Evolutionary conservation across 1,140 invertebrate species (phyloP), one percentile per base, ranked within the genome.

Genomic region (Macrotrachela quadricornifera): DNA sequence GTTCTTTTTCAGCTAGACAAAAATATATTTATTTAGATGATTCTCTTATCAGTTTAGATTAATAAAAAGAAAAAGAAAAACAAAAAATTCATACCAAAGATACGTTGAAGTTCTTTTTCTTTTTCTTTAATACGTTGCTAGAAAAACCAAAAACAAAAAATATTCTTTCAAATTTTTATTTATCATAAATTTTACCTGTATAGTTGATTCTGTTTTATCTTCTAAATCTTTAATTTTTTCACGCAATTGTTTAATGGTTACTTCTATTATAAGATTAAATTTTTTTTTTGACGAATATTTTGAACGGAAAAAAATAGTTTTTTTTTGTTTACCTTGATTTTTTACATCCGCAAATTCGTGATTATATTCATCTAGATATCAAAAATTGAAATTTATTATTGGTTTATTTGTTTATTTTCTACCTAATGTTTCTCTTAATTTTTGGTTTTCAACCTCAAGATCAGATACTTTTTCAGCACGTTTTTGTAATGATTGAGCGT

Each of bases 391-490:
- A 30, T 4, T 30, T 4, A 30, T 4, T 4, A 30, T 30, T 30
- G 3, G 21, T 30, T 30, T 30, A 30, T 30, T 30, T 30, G 2
- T 30, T 8, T 4, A 30, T 4, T 30, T 30, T 30, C 2, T 30
- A 30, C 21, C 21, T 30, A 30, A 59, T 10, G 73, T 74, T 55
- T 75, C 72, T 54, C 71, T 59, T 37, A 75, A 59, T 57, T 74
- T 71, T 55, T 71, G 71, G 61, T 74, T 74, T 60, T 74, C 72
- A n/a, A 74, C 67, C 59, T 75, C 73, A n/a, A 75, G 59, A 56
- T 75, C 73, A 42, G 65, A 61, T 9, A 68, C 62, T 56, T 62
- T 59, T 43, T 71, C 66, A 1, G 71, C 65, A 61, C 69, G 70
- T 58, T 74, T 72, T 63, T 74, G 71, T 13, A 70, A 57, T 45